These are phyloP conservation scores for Mirza zaza DNA, from an alignment of 2,113 vertebrate genomes.

Conservation along the genomic window DNA sequence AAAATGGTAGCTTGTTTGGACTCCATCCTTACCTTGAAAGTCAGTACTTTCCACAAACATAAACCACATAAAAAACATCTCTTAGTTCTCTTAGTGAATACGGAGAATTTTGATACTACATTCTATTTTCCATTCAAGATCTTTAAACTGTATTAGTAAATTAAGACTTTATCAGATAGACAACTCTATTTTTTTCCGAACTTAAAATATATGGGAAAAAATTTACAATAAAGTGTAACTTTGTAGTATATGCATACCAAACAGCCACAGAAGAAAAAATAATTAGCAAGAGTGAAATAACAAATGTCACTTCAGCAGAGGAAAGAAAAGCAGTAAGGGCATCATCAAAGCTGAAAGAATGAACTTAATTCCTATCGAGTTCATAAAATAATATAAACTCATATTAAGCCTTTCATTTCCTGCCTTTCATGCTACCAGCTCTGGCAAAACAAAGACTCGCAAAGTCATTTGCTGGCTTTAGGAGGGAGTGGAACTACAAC, in stretches of 20 bases:
- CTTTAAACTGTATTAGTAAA: constrained; percentile 15
- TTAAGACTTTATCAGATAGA: not conserved
- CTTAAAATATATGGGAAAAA: not conserved
- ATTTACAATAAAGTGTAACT: not conserved
- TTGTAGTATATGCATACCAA: not conserved
- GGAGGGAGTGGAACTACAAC: not conserved
- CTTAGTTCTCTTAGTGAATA: not conserved
- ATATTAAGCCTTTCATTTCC: not conserved
- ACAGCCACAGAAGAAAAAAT: not conserved
- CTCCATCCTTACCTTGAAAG: not conserved
- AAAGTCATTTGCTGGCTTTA: not conserved
- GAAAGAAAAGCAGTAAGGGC: not conserved
- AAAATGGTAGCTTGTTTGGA: not conserved
- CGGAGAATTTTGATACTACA: not conserved
- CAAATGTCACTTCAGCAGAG: not conserved
- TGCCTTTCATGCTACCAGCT: not conserved
- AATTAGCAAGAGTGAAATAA: not conserved
- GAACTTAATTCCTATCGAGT: not conserved
- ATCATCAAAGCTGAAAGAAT: not conserved
- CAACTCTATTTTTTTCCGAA: not conserved
- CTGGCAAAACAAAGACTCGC: not conserved
- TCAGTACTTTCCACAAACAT: not conserved
- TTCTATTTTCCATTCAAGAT: not conserved
- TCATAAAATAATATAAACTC: not conserved
- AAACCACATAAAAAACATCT: not conserved